Evolutionary conservation across 2,888 invertebrate genomes (phyloP).

Genomic region (Eupeodes latifasciatus): DNA sequence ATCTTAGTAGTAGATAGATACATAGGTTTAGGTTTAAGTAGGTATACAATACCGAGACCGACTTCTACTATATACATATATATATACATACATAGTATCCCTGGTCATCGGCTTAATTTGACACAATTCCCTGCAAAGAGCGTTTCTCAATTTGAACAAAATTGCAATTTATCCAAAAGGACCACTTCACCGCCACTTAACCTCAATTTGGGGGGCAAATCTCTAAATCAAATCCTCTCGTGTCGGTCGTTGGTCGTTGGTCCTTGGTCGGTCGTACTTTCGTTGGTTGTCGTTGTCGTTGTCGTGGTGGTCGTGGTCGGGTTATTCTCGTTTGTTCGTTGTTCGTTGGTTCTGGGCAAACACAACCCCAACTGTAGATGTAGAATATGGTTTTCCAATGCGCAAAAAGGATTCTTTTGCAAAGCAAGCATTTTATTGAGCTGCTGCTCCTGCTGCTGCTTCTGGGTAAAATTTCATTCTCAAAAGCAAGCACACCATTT

Average conservation of each 20-base stretch:
- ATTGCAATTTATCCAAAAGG: conserved; percentile 74
- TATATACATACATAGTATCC: not conserved
- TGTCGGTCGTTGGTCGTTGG: conserved; percentile 1
- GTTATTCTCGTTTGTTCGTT: conserved; percentile 8
- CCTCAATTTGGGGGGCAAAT: conserved; percentile 69
- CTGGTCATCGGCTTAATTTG: conserved; percentile 68
- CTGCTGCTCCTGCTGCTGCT: conserved; percentile 43
- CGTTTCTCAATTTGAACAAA: conserved; percentile 71
- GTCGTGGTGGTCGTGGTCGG: not conserved
- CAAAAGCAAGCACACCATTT: conserved; percentile 39
- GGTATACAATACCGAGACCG: no score
- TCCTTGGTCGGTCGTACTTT: not conserved
- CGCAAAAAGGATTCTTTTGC: conserved; percentile 55
- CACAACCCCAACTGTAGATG: not conserved
- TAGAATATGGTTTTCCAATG: conserved; percentile 49
- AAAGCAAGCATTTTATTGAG: conserved; percentile 57
- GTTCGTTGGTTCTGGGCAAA: conserved; percentile 42
- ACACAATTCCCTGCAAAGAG: conserved; percentile 63
- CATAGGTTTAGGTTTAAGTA: no score
- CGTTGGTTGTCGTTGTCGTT: not conserved
- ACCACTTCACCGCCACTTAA: conserved; percentile 74
- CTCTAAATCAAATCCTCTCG: conserved; percentile 72
- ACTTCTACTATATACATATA: no score
- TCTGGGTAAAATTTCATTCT: conserved; percentile 52
- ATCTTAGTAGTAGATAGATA: no score